Base-by-base conservation (phyloP, 2,113 vertebrate genomes). In the Tetrao urogallus region DNA sequence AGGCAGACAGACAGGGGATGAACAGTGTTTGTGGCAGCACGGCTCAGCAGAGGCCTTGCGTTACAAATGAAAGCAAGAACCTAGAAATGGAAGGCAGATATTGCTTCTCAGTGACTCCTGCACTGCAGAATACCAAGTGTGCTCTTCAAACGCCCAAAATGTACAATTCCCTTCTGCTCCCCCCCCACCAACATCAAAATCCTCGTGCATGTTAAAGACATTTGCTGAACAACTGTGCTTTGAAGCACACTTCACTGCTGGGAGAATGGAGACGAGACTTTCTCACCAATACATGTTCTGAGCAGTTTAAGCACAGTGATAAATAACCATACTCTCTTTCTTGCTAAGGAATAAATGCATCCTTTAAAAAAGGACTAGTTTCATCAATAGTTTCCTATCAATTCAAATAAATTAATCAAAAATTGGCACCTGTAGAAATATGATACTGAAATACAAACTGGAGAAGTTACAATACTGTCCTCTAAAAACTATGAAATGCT, bases 21-120 rank as follows among this genome's bases (percentile, higher is more conserved):
- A 45, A 19, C 0, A 24, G 1, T 70, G 57, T 28, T 20, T 7
- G 21, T 8, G 34, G 45, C 54, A 20, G 2, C 0, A 5, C 24
- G 32, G 50, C 52, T 36, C 43, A 58, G 32, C 57, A 70, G 28
- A 52, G 57, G 28, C 10, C 42, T 58, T 50, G 3, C 12, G 5
- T 21, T 5, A 21, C 21, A 12, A 0, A 5, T 1, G 12, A 54
- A 70, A 61, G n/a, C 43, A 40, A 38, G 8, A 86, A 17, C 9
- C 11, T 4, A 19, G 3, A 47, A 28, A 12, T 7, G 20, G 30
- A 24, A 47, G 32, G 20, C 2, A 25, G 52, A 10, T 3, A 7
- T 18, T 1, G 1, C 42, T 69, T 72, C 8, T 8, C 40, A 64
- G 27, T 9, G 1, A 40, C 2, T 42, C 1, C 24, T 42, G 58